Base-by-base conservation (phyloP, 2,797 vertebrate genomes). In the Xiphorhynchus erythropygius region DNA sequence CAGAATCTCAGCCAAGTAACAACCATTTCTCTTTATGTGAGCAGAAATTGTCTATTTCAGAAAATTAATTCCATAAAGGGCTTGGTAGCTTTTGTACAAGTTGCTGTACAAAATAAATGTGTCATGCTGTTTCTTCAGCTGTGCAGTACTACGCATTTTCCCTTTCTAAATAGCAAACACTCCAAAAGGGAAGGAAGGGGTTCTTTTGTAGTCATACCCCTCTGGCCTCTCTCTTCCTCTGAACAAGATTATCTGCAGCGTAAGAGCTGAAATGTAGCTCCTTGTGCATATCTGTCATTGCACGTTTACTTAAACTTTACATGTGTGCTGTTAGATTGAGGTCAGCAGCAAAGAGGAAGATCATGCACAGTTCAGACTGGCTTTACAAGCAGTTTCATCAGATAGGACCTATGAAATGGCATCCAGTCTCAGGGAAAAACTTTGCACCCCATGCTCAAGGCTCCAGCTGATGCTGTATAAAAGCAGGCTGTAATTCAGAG, bases 41-140 rank as follows among this genome's bases (percentile, higher is more conserved):
- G 47, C 62, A 93, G 76, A 86, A 86, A 73, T 63, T 1, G 0
- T 69, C 11, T 75, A 49, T 88, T 93, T 96, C 65, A 33, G 59
- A 87, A 78, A 83, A 89, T 70, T 83, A 68, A 81, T 91, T 88
- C 53, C 55, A 59, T 89, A 52, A 87, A 69, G 25, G 47, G 42
- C 47, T 84, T 7, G 9, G 67, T 63, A 93, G 64, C 50, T 91
- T 93, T 80, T 78, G 47, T 84, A 59, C 44, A 65, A 93, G 59
- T 71, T 91, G 78, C 56, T 87, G 9, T 73, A 33, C 65, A 84
- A 94, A 94, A 94, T 69, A 88, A 86, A 83, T 41, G 21, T 86
- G 46, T 93, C 81, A 35, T 62, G 60, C 77, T 96, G 87, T 92
- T 96, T 95, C 87, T 90, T 91, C 93, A 96, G 92, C 90, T 95